Evolutionary conservation across 2,113 vertebrate genomes (phyloP), one percentile per base, ranked within the genome.

Genomic region (Cisticola juncidis): DNA sequence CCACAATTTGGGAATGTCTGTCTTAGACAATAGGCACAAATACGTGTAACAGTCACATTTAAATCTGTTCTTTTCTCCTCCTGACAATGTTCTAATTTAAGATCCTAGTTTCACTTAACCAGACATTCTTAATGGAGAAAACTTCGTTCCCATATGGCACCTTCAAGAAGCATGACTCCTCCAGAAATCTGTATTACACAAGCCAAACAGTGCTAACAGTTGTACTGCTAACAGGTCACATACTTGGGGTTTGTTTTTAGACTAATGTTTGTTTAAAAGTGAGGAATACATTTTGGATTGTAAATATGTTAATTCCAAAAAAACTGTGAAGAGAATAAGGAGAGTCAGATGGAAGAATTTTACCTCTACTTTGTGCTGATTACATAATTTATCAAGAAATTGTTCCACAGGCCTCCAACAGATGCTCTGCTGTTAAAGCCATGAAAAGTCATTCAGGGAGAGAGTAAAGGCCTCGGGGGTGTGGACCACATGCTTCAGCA

Each of bases 71-170:
- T 96, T 94, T 91, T 91, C 74, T 48, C 77, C 95, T 94, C 92
- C 91, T 97, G 90, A 96, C 93, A 96, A 74, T 94, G 94, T 92
- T 96, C 97, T 95, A 97, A 98, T 95, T 97, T 97, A 95, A 96
- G 77, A 90, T 95, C 91, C 92, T 56, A 68, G 82, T 88, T 95
- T 90, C 96, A 97, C 93, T 96, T 96, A 97, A 96, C 88, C 90
- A 97, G 94, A 61, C 88, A 51, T 74, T 96, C 90, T 77, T 71
- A 93, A 47, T 81, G 93, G 62, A 81, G 92, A 87, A 84, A 92
- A 96, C 66, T 94, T 95, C 79, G 83, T 70, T 95, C 86, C 91
- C 96, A 95, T 91, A 93, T 87, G 94, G 90, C 94, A 95, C 92
- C 95, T 97, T 96, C 73, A 91, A 92, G 83, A 61, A 92, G 94